phyloP scores from a whole-genome alignment of 2,888 invertebrate genomes.

The Adelphocoris suturalis region DNA sequence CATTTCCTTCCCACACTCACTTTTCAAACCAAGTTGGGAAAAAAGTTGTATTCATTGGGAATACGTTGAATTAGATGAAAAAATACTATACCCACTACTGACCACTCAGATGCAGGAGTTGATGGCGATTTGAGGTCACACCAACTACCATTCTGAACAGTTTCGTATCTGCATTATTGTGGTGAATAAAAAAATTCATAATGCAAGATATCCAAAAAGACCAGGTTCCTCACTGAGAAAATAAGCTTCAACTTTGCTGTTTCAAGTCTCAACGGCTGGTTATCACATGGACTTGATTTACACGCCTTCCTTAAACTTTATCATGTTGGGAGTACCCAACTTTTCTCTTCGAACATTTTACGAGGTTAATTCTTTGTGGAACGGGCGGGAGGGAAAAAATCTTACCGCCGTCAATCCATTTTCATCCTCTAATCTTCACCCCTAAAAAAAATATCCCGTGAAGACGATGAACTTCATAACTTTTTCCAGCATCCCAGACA shows the following conservation, averaged over 20 bases:
- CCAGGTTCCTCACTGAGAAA: not conserved
- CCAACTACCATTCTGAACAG: no score
- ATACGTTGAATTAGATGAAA: no score
- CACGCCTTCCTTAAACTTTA: conserved; percentile 33
- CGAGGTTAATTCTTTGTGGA: conserved; percentile 50
- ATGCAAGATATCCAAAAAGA: no score
- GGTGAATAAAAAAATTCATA: no score
- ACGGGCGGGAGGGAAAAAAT: not conserved
- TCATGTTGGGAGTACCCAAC: not conserved
- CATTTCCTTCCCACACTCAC: no score
- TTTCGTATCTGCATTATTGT: no score
- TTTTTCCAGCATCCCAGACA: conserved; percentile 29
- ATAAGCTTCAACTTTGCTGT: not conserved
- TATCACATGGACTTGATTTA: conserved; percentile 55
- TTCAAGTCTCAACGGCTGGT: not conserved
- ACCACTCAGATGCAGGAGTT: no score
- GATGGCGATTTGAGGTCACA: no score
- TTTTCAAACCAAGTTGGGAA: no score
- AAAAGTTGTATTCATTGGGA: no score
- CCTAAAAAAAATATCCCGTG: not conserved
- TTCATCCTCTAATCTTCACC: conserved; percentile 54
- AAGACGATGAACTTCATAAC: conserved; percentile 46
- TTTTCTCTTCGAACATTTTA: conserved; percentile 24
- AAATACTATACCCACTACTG: no score
- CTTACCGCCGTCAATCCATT: conserved; percentile 60